Percentiles rank a stretch among this genome's conserved stretches.
Conservation (phyloP, 1,140 invertebrate species). For the Cydia amplana region DNA sequence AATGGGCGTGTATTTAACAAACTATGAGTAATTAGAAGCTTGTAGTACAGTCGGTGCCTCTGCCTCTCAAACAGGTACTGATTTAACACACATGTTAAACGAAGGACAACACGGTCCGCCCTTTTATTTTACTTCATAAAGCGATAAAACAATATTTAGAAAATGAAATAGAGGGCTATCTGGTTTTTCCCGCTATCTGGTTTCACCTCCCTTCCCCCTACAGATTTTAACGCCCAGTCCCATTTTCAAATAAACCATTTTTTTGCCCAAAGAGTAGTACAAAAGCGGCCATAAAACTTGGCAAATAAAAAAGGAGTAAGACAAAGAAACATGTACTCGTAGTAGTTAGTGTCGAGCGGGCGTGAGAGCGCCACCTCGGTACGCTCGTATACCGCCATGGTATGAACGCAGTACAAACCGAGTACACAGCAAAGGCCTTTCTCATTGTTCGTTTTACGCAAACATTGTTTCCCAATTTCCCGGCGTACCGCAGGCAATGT, state of each 20-base stretch:
- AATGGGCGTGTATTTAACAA: too few relatives aligned
- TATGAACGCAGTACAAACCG: conserved; percentile 2
- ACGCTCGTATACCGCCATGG: not conserved
- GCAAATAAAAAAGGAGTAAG: conserved; percentile 7
- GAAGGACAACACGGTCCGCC: too few relatives aligned
- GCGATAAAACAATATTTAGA: too few relatives aligned
- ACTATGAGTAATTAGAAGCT: too few relatives aligned
- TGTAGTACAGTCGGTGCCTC: too few relatives aligned
- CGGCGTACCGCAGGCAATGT: conserved; percentile 26
- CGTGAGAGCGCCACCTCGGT: conserved; percentile 2
- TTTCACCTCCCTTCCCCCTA: too few relatives aligned
- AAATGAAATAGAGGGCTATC: too few relatives aligned
- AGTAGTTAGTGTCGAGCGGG: conserved; percentile 11
- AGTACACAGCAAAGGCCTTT: conserved; percentile 15
- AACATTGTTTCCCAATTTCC: conserved; percentile 34
- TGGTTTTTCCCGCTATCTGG: too few relatives aligned
- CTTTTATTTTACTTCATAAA: too few relatives aligned
- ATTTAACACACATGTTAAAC: too few relatives aligned
- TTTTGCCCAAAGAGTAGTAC: not conserved
- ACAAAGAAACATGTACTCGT: conserved; percentile 2
- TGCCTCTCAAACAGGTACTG: too few relatives aligned
- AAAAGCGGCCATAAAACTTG: not conserved
- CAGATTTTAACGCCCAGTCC: not conserved
- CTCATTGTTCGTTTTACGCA: conserved; percentile 30
- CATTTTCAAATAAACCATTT: not conserved